A percentile compares a stretch with the other conserved stretches of the same genome.
Evolutionary conservation across 2,888 invertebrate species (phyloP).

Genomic region (Dryococelus australis): DNA sequence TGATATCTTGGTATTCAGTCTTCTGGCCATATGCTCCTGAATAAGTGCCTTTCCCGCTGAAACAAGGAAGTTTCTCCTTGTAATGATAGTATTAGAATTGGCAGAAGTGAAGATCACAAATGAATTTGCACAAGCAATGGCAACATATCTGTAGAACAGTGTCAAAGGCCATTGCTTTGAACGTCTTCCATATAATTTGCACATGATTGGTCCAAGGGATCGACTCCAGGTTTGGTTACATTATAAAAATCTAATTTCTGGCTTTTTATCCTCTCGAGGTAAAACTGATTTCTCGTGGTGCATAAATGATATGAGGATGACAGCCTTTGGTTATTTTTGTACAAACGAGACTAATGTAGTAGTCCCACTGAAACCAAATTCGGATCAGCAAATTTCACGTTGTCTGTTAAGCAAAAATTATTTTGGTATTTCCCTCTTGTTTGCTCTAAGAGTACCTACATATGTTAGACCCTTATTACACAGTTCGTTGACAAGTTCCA

Average conservation of each 20-base stretch:
- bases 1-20: not conserved
- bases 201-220: conserved; percentile 1
- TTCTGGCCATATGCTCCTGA: not conserved
- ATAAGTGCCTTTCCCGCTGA: not conserved
- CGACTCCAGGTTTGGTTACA: not conserved
- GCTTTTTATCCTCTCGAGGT: conserved; percentile 5
- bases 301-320: not conserved
- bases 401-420: not conserved
- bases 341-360: not conserved
- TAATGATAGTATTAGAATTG: not conserved
- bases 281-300: not conserved
- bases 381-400: no score
- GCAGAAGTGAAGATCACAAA: not conserved
- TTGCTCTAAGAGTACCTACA: not conserved
- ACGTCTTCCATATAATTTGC: not conserved
- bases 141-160: conserved; percentile 6
- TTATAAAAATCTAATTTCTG: conserved; percentile 3
- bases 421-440: not conserved
- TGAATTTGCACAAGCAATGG: not conserved
- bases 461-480: conserved; percentile 7
- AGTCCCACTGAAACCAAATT: no score
- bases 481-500: not conserved
- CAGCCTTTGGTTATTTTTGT: not conserved
- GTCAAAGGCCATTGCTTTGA: no score
- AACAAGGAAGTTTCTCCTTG: not conserved